A percentile compares a stretch with the other conserved stretches of the same genome.
Conservation (phyloP, 1,140 invertebrate genomes). For the Agraylea sexmaculata region DNA sequence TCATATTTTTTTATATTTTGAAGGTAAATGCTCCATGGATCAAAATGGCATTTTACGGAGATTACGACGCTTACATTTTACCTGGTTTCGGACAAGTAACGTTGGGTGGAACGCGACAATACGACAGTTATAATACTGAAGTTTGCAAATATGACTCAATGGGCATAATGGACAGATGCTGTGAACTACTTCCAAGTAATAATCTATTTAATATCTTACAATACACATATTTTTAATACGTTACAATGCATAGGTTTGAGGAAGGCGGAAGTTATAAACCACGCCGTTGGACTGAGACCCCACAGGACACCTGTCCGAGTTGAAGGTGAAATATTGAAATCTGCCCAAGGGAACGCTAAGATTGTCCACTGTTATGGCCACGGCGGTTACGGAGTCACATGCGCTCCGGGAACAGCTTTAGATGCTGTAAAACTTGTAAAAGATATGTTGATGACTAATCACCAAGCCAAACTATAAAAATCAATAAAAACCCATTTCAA, state of each 20-base stretch:
- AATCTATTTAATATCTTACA: too few species aligned
- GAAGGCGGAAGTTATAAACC: constrained; percentile 46
- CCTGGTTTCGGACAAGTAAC: constrained; percentile 63
- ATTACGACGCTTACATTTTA: constrained; percentile 75
- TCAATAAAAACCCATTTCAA: background rate
- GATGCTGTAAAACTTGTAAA: constrained; percentile 58
- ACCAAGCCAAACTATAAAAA: constrained; percentile 41
- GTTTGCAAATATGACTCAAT: constrained; percentile 58
- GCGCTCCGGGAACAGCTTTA: constrained; percentile 72
- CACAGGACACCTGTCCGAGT: constrained; percentile 64
- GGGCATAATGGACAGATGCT: constrained; percentile 63
- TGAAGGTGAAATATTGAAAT: constrained; percentile 47
- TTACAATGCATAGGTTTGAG: constrained; percentile 34
- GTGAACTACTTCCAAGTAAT: constrained; percentile 51
- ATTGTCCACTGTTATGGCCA: constrained; percentile 90
- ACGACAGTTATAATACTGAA: constrained; percentile 60
- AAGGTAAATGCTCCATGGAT: constrained; percentile 81
- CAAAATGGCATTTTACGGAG: constrained; percentile 74
- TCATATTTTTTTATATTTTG: constrained; percentile 13
- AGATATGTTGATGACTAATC: constrained; percentile 38
- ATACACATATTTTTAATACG: background rate
- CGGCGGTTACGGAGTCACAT: constrained; percentile 79
- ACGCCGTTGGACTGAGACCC: constrained; percentile 68
- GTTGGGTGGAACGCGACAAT: constrained; percentile 72
- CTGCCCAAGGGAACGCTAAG: constrained; percentile 35